Percentiles rank a stretch among this genome's conserved stretches.
phyloP scores from a whole-genome alignment of 2,113 vertebrate genomes.

The Corythoichthys haematopterus region DNA sequence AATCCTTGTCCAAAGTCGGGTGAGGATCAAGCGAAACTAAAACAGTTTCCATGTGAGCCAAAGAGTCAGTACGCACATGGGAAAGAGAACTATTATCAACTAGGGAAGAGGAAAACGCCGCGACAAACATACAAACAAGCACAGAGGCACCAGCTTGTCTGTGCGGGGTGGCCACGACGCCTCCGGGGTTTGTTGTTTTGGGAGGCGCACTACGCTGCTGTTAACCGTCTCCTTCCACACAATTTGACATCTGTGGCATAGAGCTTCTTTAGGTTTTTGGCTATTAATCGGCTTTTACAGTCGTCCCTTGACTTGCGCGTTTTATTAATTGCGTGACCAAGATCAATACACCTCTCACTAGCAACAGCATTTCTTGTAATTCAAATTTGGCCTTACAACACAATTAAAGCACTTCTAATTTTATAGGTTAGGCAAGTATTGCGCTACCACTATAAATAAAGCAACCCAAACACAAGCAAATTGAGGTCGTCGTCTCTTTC shows the following conservation, averaged over 20 bases:
- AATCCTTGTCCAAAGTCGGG: constrained; percentile 43
- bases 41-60: constrained; percentile 57
- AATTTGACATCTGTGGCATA: constrained; percentile 27
- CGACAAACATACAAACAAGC: constrained; percentile 56
- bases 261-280: not conserved
- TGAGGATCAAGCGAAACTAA: constrained; percentile 33
- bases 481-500: not conserved
- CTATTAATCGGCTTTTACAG: not conserved
- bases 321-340: not conserved
- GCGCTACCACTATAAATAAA: not conserved
- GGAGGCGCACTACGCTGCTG: constrained; percentile 39
- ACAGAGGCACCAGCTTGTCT: constrained; percentile 59
- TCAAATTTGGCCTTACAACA: too few relatives aligned
- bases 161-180: constrained; percentile 40
- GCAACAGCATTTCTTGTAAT: too few relatives aligned
- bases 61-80: not conserved
- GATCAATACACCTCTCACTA: too few relatives aligned
- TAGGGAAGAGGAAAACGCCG: constrained; percentile 18
- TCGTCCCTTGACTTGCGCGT: not conserved
- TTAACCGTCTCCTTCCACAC: constrained; percentile 25
- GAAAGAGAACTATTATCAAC: constrained; percentile 13
- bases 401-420: too few relatives aligned
- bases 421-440: not conserved
- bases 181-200: constrained; percentile 57
- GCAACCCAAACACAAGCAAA: not conserved